Conservation (phyloP, 2,113 vertebrate genomes). For the Oreochromis tanganicae region DNA sequence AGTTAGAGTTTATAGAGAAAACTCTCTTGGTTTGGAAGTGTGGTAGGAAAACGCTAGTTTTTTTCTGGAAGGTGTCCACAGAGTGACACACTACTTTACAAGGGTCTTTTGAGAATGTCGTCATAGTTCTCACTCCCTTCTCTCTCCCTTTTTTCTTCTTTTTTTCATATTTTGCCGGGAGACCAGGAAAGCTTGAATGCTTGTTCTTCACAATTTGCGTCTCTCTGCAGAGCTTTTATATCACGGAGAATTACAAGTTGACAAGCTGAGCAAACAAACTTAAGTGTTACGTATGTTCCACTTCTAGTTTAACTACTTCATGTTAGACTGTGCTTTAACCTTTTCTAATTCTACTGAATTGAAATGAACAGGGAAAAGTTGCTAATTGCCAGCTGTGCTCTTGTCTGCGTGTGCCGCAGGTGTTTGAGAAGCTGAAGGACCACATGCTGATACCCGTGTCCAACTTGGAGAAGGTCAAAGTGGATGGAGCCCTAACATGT, state of each 20-base stretch:
- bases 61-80: constrained; percentile 64
- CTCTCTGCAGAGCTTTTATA: constrained; percentile 1
- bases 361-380: not conserved
- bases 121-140: constrained; percentile 58
- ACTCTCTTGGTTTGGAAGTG: constrained; percentile 59
- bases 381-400: not conserved
- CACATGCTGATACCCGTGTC: constrained; percentile 88
- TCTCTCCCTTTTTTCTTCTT: not conserved
- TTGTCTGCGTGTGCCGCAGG: constrained; percentile 66
- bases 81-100: constrained; percentile 70
- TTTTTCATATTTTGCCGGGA: constrained; percentile 1
- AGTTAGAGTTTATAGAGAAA: constrained; percentile 47
- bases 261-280: constrained; percentile 27
- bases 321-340: not conserved
- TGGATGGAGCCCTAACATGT: constrained; percentile 89
- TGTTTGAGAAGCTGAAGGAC: constrained; percentile 95
- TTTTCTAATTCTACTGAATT: not conserved
- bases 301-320: not conserved
- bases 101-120: constrained; percentile 61
- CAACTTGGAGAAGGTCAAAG: constrained; percentile 82
- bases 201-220: constrained; percentile 16
- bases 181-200: constrained; percentile 25
- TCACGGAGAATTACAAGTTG: not conserved
- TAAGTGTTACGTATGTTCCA: not conserved
- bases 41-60: constrained; percentile 70